These are phyloP conservation scores for Tenthredo scrophulariae DNA, from an alignment of 2,888 invertebrate genomes.

Conservation along the genomic window DNA sequence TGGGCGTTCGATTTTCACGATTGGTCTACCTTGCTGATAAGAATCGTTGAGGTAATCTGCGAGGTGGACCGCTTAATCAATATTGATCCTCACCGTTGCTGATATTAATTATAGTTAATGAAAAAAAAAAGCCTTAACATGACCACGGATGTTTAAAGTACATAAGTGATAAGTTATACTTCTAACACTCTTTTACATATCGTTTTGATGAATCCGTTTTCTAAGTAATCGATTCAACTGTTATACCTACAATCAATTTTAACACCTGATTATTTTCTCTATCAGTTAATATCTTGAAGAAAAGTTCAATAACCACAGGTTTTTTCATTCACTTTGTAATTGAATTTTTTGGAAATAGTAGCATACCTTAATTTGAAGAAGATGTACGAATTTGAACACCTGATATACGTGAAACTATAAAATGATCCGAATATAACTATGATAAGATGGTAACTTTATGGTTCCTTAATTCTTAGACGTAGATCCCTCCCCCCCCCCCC, in stretches of 20 bases:
- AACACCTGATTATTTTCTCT: neutral
- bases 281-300: neutral
- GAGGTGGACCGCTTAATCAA: neutral
- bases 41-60: neutral
- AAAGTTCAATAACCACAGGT: neutral
- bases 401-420: neutral
- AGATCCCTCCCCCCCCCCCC: neutral
- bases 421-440: neutral
- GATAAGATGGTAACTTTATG: neutral
- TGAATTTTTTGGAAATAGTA: neutral
- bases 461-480: neutral
- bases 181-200: slow-evolving; percentile 18
- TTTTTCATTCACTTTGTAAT: neutral
- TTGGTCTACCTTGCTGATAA: neutral
- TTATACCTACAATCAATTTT: neutral
- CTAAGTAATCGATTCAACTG: neutral
- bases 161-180: slow-evolving; percentile 41
- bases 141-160: slow-evolving; percentile 35
- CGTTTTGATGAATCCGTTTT: neutral
- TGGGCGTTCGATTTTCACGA: slow-evolving; percentile 46
- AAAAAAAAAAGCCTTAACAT: slow-evolving; percentile 43
- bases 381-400: neutral
- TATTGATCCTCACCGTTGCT: slow-evolving; percentile 14
- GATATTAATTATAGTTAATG: slow-evolving; percentile 26
- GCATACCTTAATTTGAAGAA: neutral